Base-by-base conservation (phyloP, 2,113 vertebrate species). In the Nestor notabilis region DNA sequence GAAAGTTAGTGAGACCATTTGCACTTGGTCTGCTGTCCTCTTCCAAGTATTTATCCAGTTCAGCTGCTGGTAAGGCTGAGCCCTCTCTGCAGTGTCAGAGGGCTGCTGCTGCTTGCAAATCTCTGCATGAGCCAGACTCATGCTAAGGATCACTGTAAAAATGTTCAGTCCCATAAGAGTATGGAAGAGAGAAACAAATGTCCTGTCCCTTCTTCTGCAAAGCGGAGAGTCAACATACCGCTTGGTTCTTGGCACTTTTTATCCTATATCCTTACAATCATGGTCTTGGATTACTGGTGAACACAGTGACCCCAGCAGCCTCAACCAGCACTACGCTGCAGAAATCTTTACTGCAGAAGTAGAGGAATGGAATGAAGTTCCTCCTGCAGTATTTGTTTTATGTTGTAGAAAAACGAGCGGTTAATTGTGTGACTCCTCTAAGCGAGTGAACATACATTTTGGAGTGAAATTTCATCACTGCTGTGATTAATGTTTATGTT, bases 401-500 rank as follows among this genome's bases (percentile, higher is more conserved):
- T 19, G 49, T 0, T 17, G 41, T 7, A 84, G 55, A 78, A 71
- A 91, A 87, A 52, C 7, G 28, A 66, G 53, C 27, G 49, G 47
- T 68, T 92, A 75, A 16, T 44, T 90, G 65, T 61, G 81, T 25
- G 2, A 49, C 44, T 97, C 79, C 58, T 50, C 72, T 43, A 49
- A n/a, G 5, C 18, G 50, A 90, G 76, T 7, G 41, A 72, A 39
- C 1, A 23, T 71, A 0, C 68, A 44, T 76, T 90, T 89, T 92
- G 92, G 86, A 94, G 46, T 61, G 70, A 83, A 78, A 90, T 93
- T 84, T 93, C 87, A 78, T 53, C 71, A 80, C 61, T 83, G 56
- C 71, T 88, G 68, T 80, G 86, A 93, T 91, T 91, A 66, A 94
- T 90, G 63, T 85, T 91, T 93, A 76, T 49, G 95, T 83, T 37